Evolutionary conservation across 2,113 vertebrate genomes (phyloP).

Genomic region (Donacobius atricapilla): DNA sequence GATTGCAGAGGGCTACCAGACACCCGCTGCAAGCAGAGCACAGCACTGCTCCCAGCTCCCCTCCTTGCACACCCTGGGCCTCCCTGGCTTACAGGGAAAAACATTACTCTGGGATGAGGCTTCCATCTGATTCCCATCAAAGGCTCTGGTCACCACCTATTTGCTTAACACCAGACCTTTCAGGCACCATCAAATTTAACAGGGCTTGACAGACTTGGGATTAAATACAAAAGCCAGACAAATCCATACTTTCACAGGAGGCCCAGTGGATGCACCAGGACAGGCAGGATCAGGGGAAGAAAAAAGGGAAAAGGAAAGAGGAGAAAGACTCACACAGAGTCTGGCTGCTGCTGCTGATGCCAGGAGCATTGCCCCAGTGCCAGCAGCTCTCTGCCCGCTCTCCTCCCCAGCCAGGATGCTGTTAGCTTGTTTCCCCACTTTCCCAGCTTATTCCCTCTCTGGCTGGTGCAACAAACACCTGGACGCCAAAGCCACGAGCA

Average conservation of each 20-base stretch:
- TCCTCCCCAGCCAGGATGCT: not conserved
- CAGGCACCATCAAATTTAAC: slow-evolving; percentile 68
- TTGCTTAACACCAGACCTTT: slow-evolving; percentile 72
- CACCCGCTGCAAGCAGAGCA: rapidly evolving
- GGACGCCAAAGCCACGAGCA: not conserved
- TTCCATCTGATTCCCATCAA: slow-evolving; percentile 61
- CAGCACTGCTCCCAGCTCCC: not conserved
- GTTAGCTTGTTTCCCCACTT: not conserved
- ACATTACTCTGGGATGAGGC: slow-evolving; percentile 58
- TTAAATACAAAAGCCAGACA: slow-evolving; percentile 70
- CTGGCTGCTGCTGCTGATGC: not conserved
- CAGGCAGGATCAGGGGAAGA: not conserved
- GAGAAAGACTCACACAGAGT: not conserved
- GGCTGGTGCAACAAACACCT: rapidly evolving
- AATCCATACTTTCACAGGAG: slow-evolving; percentile 53
- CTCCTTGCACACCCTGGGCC: not conserved
- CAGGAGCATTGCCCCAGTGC: not conserved
- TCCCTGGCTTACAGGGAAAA: slow-evolving; percentile 17
- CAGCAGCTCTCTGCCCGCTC: not conserved
- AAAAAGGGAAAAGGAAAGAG: not conserved
- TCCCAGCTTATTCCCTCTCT: not conserved
- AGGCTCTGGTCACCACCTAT: slow-evolving; percentile 61
- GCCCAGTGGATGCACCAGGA: not conserved
- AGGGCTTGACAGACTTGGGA: slow-evolving; percentile 65
- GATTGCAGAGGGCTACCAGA: not conserved